Base-by-base conservation (phyloP, 2,888 invertebrate species). In the Drosophila meridionalis region DNA sequence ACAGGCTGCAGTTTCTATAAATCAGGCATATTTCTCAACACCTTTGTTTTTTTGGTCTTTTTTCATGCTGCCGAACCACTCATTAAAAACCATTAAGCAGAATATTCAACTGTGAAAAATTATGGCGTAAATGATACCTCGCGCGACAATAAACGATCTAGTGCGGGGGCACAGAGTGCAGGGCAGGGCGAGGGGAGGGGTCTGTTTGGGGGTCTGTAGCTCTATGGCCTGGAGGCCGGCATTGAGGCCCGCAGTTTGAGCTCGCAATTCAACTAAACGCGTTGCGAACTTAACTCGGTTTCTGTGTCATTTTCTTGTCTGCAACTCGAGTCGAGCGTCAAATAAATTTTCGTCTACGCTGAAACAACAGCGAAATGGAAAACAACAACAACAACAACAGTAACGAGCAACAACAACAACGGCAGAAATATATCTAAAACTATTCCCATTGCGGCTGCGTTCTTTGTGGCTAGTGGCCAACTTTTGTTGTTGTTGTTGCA, bases 241-340 rank as follows among this genome's bases (percentile, higher is more conserved):
- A 34, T 47, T 69, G 57, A 8, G 48, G 69, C 74, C 47, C 5
- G 45, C 48, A 58, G 61, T 47, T 65, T 63, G 74, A 69, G 78
- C 83, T 83, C 81, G 65, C 82, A 69, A 78, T 76, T 83, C 67
- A 78, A 14, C 69, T 71, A 74, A 87, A 69, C 85, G 85, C 85
- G 87, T 75, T 82, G 67, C 62, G 67, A 55, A 76, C 72, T 84
- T 87, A 82, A 87, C 87, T 87, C 80, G 89, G 89, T 87, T 87
- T 87, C 90, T 87, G 87, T 87, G 87, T 90, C 87, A 87, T 87
- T 87, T 87, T 90, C 89, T 78, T 87, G 87, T 90, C 87, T 77
- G 81, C 89, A 82, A 80, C 74, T 87, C 82, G 78, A 65, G 81
- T 78, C 67, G 67, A 83, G 82, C 84, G 90, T 84, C 90, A 90